Conservation (phyloP, 2,797 vertebrate genomes). For the Poecilia wingei region DNA sequence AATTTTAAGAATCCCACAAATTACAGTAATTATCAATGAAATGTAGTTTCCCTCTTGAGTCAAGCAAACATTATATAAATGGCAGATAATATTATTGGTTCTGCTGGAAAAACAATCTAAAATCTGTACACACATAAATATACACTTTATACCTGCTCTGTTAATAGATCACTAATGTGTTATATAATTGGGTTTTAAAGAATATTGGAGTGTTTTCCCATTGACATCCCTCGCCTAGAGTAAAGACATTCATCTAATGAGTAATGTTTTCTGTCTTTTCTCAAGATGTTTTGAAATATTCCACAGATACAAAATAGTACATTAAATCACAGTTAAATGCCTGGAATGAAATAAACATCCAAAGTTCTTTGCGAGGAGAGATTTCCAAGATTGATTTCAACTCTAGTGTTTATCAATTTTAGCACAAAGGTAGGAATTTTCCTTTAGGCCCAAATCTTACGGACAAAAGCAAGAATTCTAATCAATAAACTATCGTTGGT, state of each 20-base stretch:
- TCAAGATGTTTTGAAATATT: conserved; percentile 38
- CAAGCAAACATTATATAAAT: not conserved
- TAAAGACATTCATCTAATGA: not conserved
- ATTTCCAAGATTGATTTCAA: conserved; percentile 25
- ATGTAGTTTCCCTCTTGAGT: not conserved
- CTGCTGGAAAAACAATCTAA: not conserved
- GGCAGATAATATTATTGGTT: not conserved
- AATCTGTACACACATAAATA: not conserved
- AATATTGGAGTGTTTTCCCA: conserved; percentile 17
- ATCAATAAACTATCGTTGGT: conserved; percentile 38
- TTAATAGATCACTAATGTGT: not conserved
- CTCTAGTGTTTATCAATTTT: conserved; percentile 33
- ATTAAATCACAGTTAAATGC: conserved; percentile 24
- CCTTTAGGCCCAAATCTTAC: conserved; percentile 24
- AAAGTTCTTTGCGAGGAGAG: conserved; percentile 11
- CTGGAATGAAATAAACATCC: conserved; percentile 42
- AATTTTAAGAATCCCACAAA: not conserved
- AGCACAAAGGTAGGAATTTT: conserved; percentile 44
- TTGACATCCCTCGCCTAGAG: conserved; percentile 19
- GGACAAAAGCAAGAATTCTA: conserved; percentile 41
- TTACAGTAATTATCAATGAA: not conserved
- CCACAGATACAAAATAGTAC: conserved; percentile 4
- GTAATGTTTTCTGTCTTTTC: conserved; percentile 14
- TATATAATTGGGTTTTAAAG: not conserved
- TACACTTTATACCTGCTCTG: not conserved